phyloP scores from a whole-genome alignment of 2,797 vertebrate genomes.

The Sylvilagus floridanus region DNA sequence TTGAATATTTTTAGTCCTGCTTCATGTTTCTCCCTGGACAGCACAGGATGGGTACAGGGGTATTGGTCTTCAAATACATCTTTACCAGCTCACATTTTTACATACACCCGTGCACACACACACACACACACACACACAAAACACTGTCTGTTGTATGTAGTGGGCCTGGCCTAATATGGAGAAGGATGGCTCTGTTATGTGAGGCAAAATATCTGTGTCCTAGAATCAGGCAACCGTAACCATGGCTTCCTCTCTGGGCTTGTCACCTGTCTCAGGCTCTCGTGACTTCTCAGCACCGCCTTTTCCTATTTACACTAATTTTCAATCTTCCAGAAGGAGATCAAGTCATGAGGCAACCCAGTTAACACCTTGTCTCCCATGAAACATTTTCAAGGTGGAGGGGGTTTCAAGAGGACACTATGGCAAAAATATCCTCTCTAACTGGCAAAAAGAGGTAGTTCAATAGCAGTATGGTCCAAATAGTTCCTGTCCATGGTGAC shows the following conservation, averaged over 20 bases:
- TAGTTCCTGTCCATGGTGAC: conserved; percentile 83
- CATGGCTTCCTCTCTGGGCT: background rate
- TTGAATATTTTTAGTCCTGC: conserved; percentile 30
- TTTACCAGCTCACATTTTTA: no score
- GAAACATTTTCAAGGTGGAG: no score
- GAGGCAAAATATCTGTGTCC: background rate
- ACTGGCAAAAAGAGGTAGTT: conserved; percentile 83
- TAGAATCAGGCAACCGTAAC: background rate
- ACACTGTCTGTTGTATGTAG: background rate
- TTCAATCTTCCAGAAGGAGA: conserved; percentile 30
- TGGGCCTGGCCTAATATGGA: background rate
- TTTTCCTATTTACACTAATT: conserved; percentile 44
- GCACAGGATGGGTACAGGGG: background rate
- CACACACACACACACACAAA: background rate
- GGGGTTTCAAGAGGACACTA: background rate
- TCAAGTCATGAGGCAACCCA: conserved; percentile 18
- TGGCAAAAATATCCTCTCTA: conserved; percentile 64
- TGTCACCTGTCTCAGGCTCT: background rate
- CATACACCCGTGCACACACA: no score
- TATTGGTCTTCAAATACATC: no score
- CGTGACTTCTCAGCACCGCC: background rate
- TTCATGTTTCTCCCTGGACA: background rate
- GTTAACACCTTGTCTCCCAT: conserved; percentile 8
- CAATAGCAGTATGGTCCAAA: conserved; percentile 77
- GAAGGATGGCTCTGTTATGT: conserved; percentile 24